Conservation (phyloP, 1,140 invertebrate genomes). For the Drosophila navojoa region DNA sequence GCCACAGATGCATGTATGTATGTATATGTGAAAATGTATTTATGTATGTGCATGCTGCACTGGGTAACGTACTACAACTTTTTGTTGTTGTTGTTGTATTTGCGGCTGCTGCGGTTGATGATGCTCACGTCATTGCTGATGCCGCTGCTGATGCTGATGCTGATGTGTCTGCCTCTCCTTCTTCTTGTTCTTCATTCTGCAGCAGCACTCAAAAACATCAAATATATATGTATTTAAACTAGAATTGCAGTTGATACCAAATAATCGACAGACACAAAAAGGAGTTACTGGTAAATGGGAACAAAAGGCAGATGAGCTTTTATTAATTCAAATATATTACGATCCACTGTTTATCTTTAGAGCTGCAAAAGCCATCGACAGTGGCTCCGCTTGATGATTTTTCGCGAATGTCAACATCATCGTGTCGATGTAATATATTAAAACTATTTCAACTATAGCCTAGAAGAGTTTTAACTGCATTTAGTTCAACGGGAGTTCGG, state of each 20-base stretch:
- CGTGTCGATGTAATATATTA: too few relatives aligned
- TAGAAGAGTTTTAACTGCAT: constrained; percentile 1
- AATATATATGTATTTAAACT: constrained; percentile 31
- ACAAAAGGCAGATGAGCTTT: too few relatives aligned
- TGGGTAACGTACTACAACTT: constrained; percentile 48
- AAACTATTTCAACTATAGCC: neutral
- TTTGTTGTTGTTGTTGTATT: constrained; percentile 19
- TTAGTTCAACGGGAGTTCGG: neutral
- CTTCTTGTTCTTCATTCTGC: constrained; percentile 17
- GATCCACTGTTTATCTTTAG: too few relatives aligned
- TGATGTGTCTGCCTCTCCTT: constrained; percentile 22
- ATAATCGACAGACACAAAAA: constrained; percentile 7
- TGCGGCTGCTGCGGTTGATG: constrained; percentile 42
- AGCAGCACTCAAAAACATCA: constrained; percentile 18
- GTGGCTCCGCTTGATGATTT: too few relatives aligned
- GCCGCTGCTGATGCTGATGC: too few relatives aligned
- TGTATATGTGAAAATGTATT: neutral
- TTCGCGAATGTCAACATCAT: neutral
- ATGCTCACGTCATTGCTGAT: constrained; percentile 26
- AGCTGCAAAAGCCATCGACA: too few relatives aligned
- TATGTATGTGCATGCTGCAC: constrained; percentile 19
- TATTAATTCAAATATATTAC: too few relatives aligned
- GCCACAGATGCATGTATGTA: constrained; percentile 12
- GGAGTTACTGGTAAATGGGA: too few relatives aligned
- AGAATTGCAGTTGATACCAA: constrained; percentile 31